Percentiles rank a stretch among this genome's conserved stretches.
Conservation (phyloP, 2,888 invertebrate species). For the Geotrupes spiniger region DNA sequence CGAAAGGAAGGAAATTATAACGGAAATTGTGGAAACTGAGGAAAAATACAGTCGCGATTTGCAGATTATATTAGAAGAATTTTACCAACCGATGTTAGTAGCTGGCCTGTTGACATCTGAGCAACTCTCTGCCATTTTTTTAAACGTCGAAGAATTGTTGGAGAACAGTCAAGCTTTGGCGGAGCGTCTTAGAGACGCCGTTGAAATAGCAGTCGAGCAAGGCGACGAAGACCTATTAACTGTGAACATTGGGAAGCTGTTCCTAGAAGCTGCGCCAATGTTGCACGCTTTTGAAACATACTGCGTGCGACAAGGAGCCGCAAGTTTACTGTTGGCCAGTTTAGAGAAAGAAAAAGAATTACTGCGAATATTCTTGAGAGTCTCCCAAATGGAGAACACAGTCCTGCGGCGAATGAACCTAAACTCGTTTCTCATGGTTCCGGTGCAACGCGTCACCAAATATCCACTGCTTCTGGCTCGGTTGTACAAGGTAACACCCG, state of each 20-base stretch:
- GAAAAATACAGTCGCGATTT: conserved; percentile 92
- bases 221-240: conserved; percentile 81
- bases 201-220: conserved; percentile 81
- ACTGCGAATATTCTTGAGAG: conserved; percentile 87
- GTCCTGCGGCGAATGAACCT: conserved; percentile 91
- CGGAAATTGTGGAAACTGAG: conserved; percentile 94
- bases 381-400: conserved; percentile 95
- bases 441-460: conserved; percentile 95
- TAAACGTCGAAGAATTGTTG: conserved; percentile 89
- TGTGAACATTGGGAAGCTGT: conserved; percentile 86
- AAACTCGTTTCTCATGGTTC: conserved; percentile 97
- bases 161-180: conserved; percentile 84
- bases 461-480: conserved; percentile 90
- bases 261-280: conserved; percentile 89
- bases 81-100: conserved; percentile 89
- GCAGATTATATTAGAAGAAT: conserved; percentile 89
- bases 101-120: conserved; percentile 89
- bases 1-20: conserved; percentile 90
- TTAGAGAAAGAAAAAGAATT: conserved; percentile 94
- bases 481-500: conserved; percentile 85
- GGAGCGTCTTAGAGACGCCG: conserved; percentile 79
- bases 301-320: conserved; percentile 89
- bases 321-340: conserved; percentile 82
- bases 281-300: conserved; percentile 93
- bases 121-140: conserved; percentile 87